Evolutionary conservation across 2,113 vertebrate genomes (phyloP).

Genomic region (Gadus macrocephalus): DNA sequence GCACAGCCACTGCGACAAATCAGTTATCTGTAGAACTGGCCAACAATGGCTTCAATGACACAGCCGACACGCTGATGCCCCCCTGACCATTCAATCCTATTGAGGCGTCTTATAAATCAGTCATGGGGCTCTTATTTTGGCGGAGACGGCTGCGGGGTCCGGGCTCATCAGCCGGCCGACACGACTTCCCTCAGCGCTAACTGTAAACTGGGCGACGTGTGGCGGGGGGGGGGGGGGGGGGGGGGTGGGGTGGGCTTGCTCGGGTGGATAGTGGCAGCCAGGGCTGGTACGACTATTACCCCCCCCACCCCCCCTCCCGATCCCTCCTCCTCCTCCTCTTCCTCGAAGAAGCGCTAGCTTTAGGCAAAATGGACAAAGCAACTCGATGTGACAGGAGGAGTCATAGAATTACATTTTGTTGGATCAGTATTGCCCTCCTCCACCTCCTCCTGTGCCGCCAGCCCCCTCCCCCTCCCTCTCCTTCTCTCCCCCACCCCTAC

Average conservation of each 20-base stretch:
- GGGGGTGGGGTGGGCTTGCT: conserved; percentile 43
- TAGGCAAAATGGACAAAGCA: conserved; percentile 68
- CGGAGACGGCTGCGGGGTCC: conserved; percentile 11
- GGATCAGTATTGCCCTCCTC: conserved; percentile 44
- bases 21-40: conserved; percentile 41
- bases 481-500: conserved; percentile 19
- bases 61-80: conserved; percentile 26
- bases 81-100: conserved; percentile 24
- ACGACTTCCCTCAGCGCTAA: conserved; percentile 28
- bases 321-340: conserved; percentile 14
- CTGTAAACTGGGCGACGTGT: conserved; percentile 12
- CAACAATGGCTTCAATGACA: conserved; percentile 57
- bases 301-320: conserved; percentile 19
- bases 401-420: conserved; percentile 70
- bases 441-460: conserved; percentile 15
- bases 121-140: neutral
- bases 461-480: neutral
- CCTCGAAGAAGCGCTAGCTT: conserved; percentile 49
- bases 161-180: neutral
- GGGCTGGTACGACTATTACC: conserved; percentile 40
- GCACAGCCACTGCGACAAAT: conserved; percentile 13
- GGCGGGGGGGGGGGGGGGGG: conserved; percentile 32
- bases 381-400: conserved; percentile 67
- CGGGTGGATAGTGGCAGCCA: conserved; percentile 17
- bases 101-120: conserved; percentile 43